phyloP scores from a whole-genome alignment of 1,140 invertebrate genomes.

The Dysdera silvatica region DNA sequence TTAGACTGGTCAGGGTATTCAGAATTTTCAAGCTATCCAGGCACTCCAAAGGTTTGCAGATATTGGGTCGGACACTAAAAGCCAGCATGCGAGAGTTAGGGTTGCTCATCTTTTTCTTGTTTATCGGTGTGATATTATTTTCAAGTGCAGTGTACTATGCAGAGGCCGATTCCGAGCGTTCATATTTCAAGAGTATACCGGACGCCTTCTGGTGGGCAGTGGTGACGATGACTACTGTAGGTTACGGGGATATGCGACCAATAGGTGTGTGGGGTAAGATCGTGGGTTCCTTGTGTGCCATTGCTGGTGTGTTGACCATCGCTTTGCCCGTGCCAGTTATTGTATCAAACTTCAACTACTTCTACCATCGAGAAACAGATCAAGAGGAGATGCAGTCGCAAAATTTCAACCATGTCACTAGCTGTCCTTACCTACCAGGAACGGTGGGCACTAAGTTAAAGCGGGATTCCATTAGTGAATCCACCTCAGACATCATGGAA shows the following conservation, averaged over 20 bases:
- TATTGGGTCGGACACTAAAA: constrained; percentile 95
- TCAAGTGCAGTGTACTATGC: constrained; percentile 97
- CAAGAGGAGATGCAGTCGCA: constrained; percentile 96
- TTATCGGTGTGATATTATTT: constrained; percentile 97
- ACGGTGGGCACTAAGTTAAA: constrained; percentile 55
- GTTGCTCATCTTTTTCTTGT: constrained; percentile 99
- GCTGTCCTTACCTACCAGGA: constrained; percentile 89
- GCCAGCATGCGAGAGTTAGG: constrained; percentile 99
- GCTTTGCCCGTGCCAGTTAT: constrained; percentile 98
- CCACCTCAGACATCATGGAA: constrained; percentile 28
- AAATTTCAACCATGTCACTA: constrained; percentile 94
- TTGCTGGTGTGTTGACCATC: constrained; percentile 97
- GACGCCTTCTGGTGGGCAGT: constrained; percentile 99
- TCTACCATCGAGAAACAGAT: constrained; percentile 98
- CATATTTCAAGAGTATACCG: constrained; percentile 95
- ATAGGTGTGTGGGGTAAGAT: constrained; percentile 99
- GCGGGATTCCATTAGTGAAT: constrained; percentile 25
- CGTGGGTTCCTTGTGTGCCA: constrained; percentile 95
- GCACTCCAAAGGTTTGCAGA: constrained; percentile 95
- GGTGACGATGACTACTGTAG: constrained; percentile 97
- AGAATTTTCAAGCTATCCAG: constrained; percentile 97
- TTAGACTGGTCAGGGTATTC: constrained; percentile 95
- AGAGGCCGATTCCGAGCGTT: constrained; percentile 88
- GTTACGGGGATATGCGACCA: constrained; percentile 96
- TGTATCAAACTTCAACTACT: constrained; percentile 97